A percentile compares a stretch with the other conserved stretches of the same genome.
These are phyloP conservation scores for Megamerina dolium DNA, from an alignment of 2,888 invertebrate genomes.

Conservation along the genomic window DNA sequence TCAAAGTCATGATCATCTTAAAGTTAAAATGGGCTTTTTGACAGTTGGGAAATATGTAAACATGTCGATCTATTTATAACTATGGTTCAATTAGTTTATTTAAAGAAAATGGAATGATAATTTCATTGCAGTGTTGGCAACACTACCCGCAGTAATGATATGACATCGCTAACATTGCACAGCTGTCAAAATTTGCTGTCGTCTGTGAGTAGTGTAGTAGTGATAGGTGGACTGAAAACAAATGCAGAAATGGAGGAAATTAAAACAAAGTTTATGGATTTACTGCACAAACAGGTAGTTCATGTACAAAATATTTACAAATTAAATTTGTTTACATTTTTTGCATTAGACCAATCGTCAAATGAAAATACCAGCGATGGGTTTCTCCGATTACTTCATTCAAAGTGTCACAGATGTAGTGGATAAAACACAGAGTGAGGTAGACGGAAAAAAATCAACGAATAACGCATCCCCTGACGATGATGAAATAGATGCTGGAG, in stretches of 20 bases:
- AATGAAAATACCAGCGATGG: slow-evolving; percentile 50
- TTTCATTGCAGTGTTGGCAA: background rate
- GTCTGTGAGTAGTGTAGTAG: too few relatives aligned
- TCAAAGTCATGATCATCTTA: too few relatives aligned
- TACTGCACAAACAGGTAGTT: slow-evolving; percentile 47
- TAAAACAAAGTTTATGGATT: slow-evolving; percentile 46
- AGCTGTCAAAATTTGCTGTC: background rate
- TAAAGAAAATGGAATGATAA: too few relatives aligned
- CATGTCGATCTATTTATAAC: too few relatives aligned
- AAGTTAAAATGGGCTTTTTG: too few relatives aligned
- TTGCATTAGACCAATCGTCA: slow-evolving; percentile 38
- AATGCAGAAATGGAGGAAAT: slow-evolving; percentile 47
- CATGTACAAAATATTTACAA: background rate
- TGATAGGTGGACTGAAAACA: too few relatives aligned
- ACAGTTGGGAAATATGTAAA: too few relatives aligned
- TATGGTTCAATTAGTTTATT: too few relatives aligned
- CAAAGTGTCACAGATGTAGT: slow-evolving; percentile 35
- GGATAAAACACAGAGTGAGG: slow-evolving; percentile 14
- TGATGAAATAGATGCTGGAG: background rate
- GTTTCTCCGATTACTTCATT: slow-evolving; percentile 49
- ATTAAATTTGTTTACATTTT: background rate
- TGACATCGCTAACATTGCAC: background rate
- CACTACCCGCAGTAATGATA: background rate
- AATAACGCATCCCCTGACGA: background rate
- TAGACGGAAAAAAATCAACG: slow-evolving; percentile 8